Percentiles rank a stretch among this genome's conserved stretches.
Evolutionary conservation across 2,888 invertebrate species (phyloP).

Genomic region (Notocelia uddmanniana): DNA sequence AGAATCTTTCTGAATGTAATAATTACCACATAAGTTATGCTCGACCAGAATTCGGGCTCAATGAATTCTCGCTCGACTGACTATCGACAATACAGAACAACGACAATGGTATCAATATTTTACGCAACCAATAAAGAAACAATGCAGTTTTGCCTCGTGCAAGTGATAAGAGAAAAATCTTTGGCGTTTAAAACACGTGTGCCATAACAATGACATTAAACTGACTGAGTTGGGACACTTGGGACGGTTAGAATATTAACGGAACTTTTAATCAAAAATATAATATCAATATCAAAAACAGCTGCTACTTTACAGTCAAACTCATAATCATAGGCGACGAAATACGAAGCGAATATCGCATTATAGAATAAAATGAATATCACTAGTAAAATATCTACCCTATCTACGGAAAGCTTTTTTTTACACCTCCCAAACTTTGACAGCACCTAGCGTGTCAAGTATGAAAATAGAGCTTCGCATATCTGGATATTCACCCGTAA

Average conservation of each 20-base stretch:
- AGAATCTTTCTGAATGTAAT: neutral
- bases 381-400: too few species aligned
- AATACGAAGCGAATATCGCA: neutral
- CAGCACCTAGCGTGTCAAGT: too few species aligned
- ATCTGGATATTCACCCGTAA: too few species aligned
- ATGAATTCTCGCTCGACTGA: constrained; percentile 15
- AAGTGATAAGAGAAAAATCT: constrained; percentile 21
- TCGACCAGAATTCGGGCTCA: constrained; percentile 1
- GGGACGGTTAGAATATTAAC: neutral
- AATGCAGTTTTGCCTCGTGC: constrained; percentile 33
- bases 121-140: constrained; percentile 29
- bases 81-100: constrained; percentile 3
- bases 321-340: neutral
- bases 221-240: neutral
- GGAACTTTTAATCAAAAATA: neutral
- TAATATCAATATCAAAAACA: neutral
- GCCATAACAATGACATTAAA: neutral
- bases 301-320: neutral
- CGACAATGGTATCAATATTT: constrained; percentile 36
- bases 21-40: constrained; percentile 15
- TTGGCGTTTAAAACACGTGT: neutral
- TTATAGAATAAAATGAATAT: neutral
- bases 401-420: too few species aligned
- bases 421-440: too few species aligned
- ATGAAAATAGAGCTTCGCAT: too few species aligned